Base-by-base conservation (phyloP, 2,888 invertebrate species). In the Drosophila putrida region DNA sequence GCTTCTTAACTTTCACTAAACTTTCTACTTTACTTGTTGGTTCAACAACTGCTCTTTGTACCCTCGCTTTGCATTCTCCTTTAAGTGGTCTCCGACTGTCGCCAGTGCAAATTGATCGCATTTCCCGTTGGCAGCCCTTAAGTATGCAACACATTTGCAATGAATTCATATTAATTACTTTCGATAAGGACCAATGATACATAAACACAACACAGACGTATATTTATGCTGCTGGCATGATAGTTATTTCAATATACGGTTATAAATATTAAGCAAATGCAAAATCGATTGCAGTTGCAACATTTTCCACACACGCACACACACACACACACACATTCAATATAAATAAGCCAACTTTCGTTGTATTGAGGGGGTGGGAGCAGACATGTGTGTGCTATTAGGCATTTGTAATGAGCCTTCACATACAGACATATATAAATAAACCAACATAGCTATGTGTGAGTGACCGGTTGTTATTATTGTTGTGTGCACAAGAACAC, bases 91-190 rank as follows among this genome's bases (percentile, higher is more conserved):
- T 46, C 15, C 11, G 31, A 27, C 54, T 59, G 61, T 49, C 41
- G 49, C 6, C 57, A n/a, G 11, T 6, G 44, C 44, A 75, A 75
- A 75, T 75, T 71, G 76, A 67, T 71, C 43, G 43, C 55, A 60
- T 68, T 41, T 60, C 39, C 73, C 54, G 54, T 44, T 54, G 64
- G 20, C 58, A 55, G 46, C 63, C 58, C 67, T 60, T 72, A 72
- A 75, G 78, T 71, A 82, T 75, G 75, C 82, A 75, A 77, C 69
- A 74, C 71, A 80, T 73, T 83, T 78, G 71, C 74, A 78, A 84
- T 80, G 80, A 78, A 86, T 82, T 78, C 68, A 78, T 80, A 82
- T 85, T 82, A 82, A 80, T 85, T 85, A 75, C 82, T 41, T 13
- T 51, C 69, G 67, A 77, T 79, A 71, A 79, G 66, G 46, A 43